phyloP scores from a whole-genome alignment of 2,797 vertebrate genomes.

The Thunnus albacares region DNA sequence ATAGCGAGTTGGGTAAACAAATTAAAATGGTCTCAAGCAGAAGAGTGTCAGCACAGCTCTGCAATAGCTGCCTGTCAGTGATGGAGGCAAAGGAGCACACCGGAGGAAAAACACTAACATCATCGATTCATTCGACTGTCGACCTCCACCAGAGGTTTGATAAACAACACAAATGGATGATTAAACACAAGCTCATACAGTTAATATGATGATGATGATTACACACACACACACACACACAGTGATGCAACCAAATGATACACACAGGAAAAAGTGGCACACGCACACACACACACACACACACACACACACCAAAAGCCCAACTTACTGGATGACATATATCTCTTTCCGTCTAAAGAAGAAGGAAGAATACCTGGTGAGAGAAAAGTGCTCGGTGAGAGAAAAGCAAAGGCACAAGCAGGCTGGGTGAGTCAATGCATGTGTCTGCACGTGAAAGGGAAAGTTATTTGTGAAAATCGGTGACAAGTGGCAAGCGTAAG shows the following conservation, averaged over 20 bases:
- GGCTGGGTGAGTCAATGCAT: conserved; percentile 57
- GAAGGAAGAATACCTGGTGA: conserved; percentile 98
- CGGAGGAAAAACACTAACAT: conserved; percentile 33
- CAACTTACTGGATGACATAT: conserved; percentile 99
- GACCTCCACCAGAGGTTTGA: conserved; percentile 21
- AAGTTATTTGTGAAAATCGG: conserved; percentile 24
- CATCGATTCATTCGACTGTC: conserved; percentile 29
- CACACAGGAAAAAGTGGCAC: conserved; percentile 22
- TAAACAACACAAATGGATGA: conserved; percentile 26
- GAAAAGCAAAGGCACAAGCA: conserved; percentile 70
- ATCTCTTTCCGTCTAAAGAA: conserved; percentile 99
- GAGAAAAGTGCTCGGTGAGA: conserved; percentile 84
- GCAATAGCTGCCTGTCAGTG: conserved; percentile 25
- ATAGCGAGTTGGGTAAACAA: conserved; percentile 66
- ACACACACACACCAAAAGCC: conserved; percentile 28
- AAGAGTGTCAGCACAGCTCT: conserved; percentile 40
- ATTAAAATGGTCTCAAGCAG: conserved; percentile 62
- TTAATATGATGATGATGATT: conserved; percentile 15
- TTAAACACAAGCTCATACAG: conserved; percentile 26
- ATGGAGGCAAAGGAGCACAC: conserved; percentile 41
- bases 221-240: conserved; percentile 1
- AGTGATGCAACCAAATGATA: conserved; percentile 21
- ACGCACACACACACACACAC: background rate
- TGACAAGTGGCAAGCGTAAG: conserved; percentile 18
- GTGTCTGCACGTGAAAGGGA: conserved; percentile 8